Evolutionary conservation across 2,797 vertebrate species (phyloP).

Genomic region (Echeneis naucrates): DNA sequence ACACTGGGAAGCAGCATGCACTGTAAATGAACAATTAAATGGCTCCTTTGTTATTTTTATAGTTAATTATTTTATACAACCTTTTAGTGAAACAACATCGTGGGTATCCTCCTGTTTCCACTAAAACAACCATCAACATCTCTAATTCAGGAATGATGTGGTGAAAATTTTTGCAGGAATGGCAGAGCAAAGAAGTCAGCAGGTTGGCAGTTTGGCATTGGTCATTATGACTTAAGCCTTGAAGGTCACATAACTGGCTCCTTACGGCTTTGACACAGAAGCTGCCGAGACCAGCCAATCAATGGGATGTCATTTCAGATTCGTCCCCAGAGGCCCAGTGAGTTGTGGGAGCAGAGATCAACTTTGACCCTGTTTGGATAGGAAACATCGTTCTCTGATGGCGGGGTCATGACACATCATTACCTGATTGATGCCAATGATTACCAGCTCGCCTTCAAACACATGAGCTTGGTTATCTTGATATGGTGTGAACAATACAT

Average conservation of each 20-base stretch:
- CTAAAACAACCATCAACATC: not conserved
- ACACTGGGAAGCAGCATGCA: conserved; percentile 46
- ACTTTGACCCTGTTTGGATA: conserved; percentile 64
- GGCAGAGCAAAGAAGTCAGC: conserved; percentile 4
- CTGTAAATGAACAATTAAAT: conserved; percentile 58
- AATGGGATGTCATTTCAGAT: conserved; percentile 62
- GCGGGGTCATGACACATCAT: conserved; percentile 39
- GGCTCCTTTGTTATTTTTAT: conserved; percentile 41
- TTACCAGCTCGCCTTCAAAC: conserved; percentile 23
- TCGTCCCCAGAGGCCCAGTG: conserved; percentile 48
- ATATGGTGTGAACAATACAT: not conserved
- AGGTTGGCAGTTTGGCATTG: conserved; percentile 56
- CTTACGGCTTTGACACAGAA: conserved; percentile 28
- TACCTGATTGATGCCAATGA: conserved; percentile 47
- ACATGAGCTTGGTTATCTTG: not conserved
- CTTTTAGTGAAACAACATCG: conserved; percentile 20
- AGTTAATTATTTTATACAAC: conserved; percentile 26
- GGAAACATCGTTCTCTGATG: conserved; percentile 46
- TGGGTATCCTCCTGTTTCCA: conserved; percentile 19
- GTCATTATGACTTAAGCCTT: conserved; percentile 57
- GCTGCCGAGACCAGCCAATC: conserved; percentile 63
- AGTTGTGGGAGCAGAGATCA: conserved; percentile 52
- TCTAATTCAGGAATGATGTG: conserved; percentile 12
- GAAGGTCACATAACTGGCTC: conserved; percentile 43
- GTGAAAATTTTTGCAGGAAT: conserved; percentile 15